Evolutionary conservation across 2,888 invertebrate genomes (phyloP).

Genomic region (Pollenia amentaria): DNA sequence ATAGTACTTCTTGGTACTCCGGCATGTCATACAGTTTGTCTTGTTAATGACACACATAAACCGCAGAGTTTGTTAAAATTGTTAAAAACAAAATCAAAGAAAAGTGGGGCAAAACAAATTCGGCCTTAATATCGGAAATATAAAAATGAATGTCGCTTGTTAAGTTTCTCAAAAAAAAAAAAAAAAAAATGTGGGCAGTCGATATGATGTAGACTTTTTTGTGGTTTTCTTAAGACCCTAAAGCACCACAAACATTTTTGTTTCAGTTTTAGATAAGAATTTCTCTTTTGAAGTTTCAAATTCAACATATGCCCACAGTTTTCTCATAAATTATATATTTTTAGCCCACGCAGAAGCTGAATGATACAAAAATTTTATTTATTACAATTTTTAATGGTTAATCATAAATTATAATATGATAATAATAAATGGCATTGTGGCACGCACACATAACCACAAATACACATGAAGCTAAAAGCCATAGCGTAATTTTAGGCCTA

Average conservation of each 20-base stretch:
- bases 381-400: constrained; percentile 46
- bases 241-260: neutral
- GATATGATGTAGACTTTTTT: neutral
- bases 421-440: constrained; percentile 13
- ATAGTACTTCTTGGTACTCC: neutral
- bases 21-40: neutral
- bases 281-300: constrained; percentile 10
- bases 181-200: too few species aligned
- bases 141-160: constrained; percentile 23
- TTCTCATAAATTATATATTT: neutral
- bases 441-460: neutral
- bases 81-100: neutral
- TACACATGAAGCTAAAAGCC: neutral
- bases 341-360: neutral
- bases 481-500: constrained; percentile 46
- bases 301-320: neutral
- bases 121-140: neutral
- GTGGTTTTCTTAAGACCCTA: constrained; percentile 22
- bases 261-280: neutral
- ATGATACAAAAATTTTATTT: constrained; percentile 45
- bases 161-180: neutral
- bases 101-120: neutral
- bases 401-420: constrained; percentile 59
- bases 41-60: constrained; percentile 46
- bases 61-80: constrained; percentile 22